These are phyloP conservation scores for Polydrusus tereticollis DNA, from an alignment of 2,888 invertebrate species.

Conservation along the genomic window DNA sequence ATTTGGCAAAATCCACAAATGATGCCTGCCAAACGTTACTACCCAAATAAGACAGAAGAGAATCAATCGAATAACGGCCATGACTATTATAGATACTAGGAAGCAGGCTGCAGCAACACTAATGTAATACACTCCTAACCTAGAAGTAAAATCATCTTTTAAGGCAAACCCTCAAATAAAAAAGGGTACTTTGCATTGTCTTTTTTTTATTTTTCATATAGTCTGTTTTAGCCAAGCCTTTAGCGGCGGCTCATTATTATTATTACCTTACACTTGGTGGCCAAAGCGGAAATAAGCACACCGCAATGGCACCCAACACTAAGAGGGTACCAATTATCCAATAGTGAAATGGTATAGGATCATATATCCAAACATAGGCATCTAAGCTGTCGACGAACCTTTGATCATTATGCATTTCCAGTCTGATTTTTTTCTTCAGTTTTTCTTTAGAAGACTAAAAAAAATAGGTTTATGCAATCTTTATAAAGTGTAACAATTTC, in stretches of 20 bases:
- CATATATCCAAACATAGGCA: conserved; percentile 98
- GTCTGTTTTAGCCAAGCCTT: background rate
- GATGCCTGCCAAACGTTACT: conserved; percentile 88
- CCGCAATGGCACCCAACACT: conserved; percentile 92
- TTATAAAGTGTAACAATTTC: too few relatives aligned
- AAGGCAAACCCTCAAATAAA: too few relatives aligned
- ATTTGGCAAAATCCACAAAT: conserved; percentile 99
- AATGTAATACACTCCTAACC: conserved; percentile 95
- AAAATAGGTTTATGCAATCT: too few relatives aligned
- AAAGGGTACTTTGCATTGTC: too few relatives aligned
- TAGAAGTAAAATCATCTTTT: conserved; percentile 56
- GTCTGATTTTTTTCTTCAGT: conserved; percentile 89
- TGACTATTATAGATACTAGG: conserved; percentile 90
- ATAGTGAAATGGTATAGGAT: conserved; percentile 94
- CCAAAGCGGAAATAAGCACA: conserved; percentile 99
- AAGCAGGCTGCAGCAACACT: conserved; percentile 96
- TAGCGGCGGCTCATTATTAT: background rate
- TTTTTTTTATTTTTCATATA: background rate
- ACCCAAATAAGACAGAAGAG: conserved; percentile 94
- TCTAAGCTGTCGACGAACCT: conserved; percentile 93
- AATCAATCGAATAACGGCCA: conserved; percentile 90
- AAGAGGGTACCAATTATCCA: conserved; percentile 93
- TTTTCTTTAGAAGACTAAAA: conserved; percentile 71
- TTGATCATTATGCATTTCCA: conserved; percentile 98
- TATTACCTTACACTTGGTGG: conserved; percentile 87